Percentiles rank a stretch among this genome's conserved stretches.
These are phyloP conservation scores for Brenthis ino DNA, from an alignment of 2,888 invertebrate genomes.

Conservation along the genomic window DNA sequence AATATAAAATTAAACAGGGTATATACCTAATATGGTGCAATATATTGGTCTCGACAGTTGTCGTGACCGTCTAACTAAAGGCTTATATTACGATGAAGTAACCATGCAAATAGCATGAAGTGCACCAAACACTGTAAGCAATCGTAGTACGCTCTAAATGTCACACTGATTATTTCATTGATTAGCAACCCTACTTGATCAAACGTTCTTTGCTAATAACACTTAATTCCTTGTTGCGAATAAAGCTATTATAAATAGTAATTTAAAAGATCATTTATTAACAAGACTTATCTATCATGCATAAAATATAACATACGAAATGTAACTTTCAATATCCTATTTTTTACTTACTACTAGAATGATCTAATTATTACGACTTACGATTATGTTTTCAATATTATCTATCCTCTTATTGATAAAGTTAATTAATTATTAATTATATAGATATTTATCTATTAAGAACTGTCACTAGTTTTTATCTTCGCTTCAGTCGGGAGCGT, in stretches of 20 bases:
- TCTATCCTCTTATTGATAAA: too few relatives aligned
- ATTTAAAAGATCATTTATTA: too few relatives aligned
- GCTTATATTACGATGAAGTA: conserved; percentile 35
- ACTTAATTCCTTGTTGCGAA: conserved; percentile 4
- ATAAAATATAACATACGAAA: too few relatives aligned
- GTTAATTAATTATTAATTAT: too few relatives aligned
- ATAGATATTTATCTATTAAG: too few relatives aligned
- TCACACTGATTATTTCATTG: conserved; percentile 33
- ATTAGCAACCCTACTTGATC: conserved; percentile 28
- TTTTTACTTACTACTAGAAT: too few relatives aligned
- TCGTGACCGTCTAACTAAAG: conserved; percentile 29
- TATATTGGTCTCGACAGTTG: conserved; percentile 3
- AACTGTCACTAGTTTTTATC: too few relatives aligned
- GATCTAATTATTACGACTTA: too few relatives aligned
- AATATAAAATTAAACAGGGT: conserved; percentile 5
- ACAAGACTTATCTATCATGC: too few relatives aligned
- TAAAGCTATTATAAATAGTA: not conserved
- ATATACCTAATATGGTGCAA: conserved; percentile 20
- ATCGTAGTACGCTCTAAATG: conserved; percentile 36
- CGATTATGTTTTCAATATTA: too few relatives aligned
- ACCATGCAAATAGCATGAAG: conserved; percentile 29
- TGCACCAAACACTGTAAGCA: conserved; percentile 20
- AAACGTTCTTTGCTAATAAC: conserved; percentile 2
- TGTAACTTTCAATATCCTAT: too few relatives aligned
- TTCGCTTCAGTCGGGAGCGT: too few relatives aligned